Base-by-base conservation (phyloP, 1,140 invertebrate genomes). In the Drosophila gunungcola region DNA sequence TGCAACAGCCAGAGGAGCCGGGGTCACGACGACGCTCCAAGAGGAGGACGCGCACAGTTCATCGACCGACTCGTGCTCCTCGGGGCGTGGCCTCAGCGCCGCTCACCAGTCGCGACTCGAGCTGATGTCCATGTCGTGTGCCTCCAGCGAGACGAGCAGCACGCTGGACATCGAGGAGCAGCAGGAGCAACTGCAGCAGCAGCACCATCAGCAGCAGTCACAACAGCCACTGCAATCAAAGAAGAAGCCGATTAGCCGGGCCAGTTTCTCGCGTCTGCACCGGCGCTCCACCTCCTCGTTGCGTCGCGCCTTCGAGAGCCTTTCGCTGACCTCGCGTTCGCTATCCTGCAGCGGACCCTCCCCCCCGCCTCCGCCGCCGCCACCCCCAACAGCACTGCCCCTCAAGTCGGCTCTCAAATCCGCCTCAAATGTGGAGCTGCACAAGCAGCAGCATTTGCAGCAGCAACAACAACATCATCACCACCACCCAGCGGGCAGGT, bases 251-350 rank as follows among this genome's bases (percentile, higher is more conserved):
- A 54, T 73, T 13, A 67, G 69, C 52, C 90, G 90, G 34, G 72
- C 90, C 34, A 91, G 88, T 61, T 90, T 92, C 61, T 93, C 93
- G 60, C 93, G 95, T 83, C 90, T 95, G 65, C 92, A 94, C 80
- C 93, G 94, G n/a, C 94, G 94, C 27, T 95, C 95, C 10, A 94
- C 95, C 1, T 94, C 93, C 3, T 95, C 95, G 9, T 91, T 96
- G n/a, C 93, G 95, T n/a, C 94, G 94, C 58, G 95, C 95, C 11
- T 95, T 96, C 77, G 95, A 96, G 80, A 95, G 93, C 63, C 91
- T 96, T 12, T 95, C 93, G 68, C 84, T 96, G 1, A 94, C 94
- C 9, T 93, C 93, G 5, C 93, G 95, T 11, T 95, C 95, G 3
- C 93, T 95, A 57, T 95, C 94, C 16, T 95, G 94, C 89, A 94